Evolutionary conservation across 2,797 vertebrate species (phyloP), one percentile per base, ranked within the genome.

Genomic region (Sebastes hubbsi): DNA sequence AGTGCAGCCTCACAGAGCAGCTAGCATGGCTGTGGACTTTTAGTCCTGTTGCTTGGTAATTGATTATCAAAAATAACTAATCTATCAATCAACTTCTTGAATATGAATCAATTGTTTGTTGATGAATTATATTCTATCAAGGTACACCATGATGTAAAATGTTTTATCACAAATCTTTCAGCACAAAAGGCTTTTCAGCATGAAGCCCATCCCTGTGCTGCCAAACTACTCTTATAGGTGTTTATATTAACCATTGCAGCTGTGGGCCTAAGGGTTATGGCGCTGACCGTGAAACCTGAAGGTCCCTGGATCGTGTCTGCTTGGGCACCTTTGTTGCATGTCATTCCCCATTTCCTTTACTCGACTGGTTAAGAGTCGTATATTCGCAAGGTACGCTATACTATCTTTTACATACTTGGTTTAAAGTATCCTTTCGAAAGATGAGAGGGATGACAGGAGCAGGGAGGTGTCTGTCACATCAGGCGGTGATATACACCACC

Each of bases 401-500:
- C 4, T 24, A 72, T 65, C n/a, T 27, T 74, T 70, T 70, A 14
- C 24, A 27, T 38, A 27, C 62, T 66, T 22, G 60, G 36, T 75
- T 70, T 59, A 38, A 68, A 25, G 64, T 30, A 30, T 74, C 32
- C 34, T 34, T 79, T 52, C 49, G 60, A 83, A 78, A 77, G 55
- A 60, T 52, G 77, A 90, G 72, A 76, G n/a, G 6, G 46, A 25
- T 58, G 72, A 80, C 38, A 78, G 71, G 49, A 72, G 81, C 75
- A 68, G 14, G 56, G 52, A 72, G 66, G 67, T 6, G 75, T 66
- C 83, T 75, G 87, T 91, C 84, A 82, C 83, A 87, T 88, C 77
- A 90, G 68, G 32, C 52, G 13, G 80, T 83, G 84, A 89, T 81
- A 82, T 74, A 84, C 58, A 75, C 81, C 85, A 77, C 79, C 79